Evolutionary conservation across 1,140 invertebrate genomes (phyloP).

Genomic region (Achatina immaculata): DNA sequence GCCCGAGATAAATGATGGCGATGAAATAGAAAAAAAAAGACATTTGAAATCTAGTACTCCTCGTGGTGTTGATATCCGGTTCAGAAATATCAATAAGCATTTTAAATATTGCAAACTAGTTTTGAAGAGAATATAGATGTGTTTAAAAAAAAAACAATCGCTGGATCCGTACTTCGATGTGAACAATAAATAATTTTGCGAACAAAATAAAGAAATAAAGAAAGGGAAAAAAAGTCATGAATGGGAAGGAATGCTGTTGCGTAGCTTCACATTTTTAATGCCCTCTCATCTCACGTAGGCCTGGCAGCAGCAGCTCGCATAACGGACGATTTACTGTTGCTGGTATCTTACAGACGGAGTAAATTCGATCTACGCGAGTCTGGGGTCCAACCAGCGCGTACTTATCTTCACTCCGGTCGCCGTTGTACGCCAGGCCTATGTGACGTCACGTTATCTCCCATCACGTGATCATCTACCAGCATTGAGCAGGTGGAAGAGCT

Average conservation of each 20-base stretch:
- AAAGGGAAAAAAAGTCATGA: no score
- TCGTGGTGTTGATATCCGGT: no score
- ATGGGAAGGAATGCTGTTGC: background rate
- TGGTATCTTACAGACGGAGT: constrained; percentile 21
- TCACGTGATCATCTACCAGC: background rate
- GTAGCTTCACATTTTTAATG: background rate
- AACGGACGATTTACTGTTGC: constrained; percentile 21
- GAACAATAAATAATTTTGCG: no score
- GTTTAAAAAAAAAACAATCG: no score
- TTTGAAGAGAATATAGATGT: no score
- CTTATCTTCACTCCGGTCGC: background rate
- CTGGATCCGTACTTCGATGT: no score
- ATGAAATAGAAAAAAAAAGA: no score
- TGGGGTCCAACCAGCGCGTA: background rate
- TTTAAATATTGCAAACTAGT: no score
- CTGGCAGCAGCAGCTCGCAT: background rate
- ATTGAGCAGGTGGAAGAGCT: background rate
- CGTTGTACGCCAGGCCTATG: background rate
- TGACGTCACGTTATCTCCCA: background rate
- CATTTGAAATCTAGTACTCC: no score
- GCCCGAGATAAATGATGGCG: no score
- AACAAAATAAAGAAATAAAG: no score
- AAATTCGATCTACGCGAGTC: constrained; percentile 2
- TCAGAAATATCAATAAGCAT: no score
- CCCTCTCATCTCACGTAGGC: background rate